Base-by-base conservation (phyloP, 2,888 invertebrate genomes). In the Leucophenga montana region DNA sequence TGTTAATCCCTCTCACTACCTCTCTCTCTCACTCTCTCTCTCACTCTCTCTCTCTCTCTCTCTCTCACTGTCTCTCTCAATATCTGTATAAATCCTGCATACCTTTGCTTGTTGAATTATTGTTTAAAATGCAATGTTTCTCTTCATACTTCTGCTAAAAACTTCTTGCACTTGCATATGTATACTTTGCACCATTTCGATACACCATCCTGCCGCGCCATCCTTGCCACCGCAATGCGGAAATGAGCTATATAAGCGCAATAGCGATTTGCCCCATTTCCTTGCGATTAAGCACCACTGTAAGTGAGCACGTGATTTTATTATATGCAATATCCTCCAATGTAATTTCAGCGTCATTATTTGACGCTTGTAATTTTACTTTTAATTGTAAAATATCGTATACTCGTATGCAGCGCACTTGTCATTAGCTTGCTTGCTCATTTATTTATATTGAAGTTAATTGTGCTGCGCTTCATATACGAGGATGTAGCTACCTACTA, bases 191-290 rank as follows among this genome's bases (percentile, higher is more conserved):
- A 18, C 11, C 54, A 20, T 20, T 54, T 54, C 54, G 20, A 11
- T 18, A 20, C 16, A 16, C 20, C 4, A 18, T 20, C 6, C 11
- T 50, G 50, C 16, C 18, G 16, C 16, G 48, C 48, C 11, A 1
- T 50, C 14, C 50, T n/a, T 9, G 3, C 22, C 16, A 50, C 50
- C 66, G 16, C 31, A 6, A 39, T 31, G 9, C 67, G 67, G 67
- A 67, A 67, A 67, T 67, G 67, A 67, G 67, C 67, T 57, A 31
- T 48, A 67, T 48, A 67, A 67, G 67, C 67, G 67, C 16, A 57
- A 67, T 31, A 67, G 46, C 67, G 59, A 59, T 67, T 67, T 67
- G 59, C 46, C 57, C 27, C 67, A 67, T 66, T 66, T 66, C 66
- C 66, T 56, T 44, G 54, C 56, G 56, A 54, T 56, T 66, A 66